A percentile compares a stretch with the other conserved stretches of the same genome.
These are phyloP conservation scores for Pipistrellus pygmaeus DNA, from an alignment of 2,797 vertebrate genomes.

Conservation along the genomic window DNA sequence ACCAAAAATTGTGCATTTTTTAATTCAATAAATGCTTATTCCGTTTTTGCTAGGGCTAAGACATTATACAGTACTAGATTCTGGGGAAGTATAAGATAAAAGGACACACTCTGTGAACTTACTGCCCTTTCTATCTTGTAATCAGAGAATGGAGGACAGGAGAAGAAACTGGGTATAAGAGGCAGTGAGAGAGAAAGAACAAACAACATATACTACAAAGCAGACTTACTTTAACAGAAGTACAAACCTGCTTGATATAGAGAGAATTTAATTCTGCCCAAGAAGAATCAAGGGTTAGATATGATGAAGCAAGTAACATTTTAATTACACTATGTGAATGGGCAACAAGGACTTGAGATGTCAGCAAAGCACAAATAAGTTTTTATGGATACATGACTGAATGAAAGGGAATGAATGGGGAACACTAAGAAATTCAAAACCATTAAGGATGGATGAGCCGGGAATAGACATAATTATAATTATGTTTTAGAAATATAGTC, in stretches of 20 bases:
- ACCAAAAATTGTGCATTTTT: not conserved
- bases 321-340: not conserved
- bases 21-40: not conserved
- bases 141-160: not conserved
- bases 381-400: not conserved
- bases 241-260: not conserved
- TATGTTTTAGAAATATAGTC: not conserved
- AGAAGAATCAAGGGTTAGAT: not conserved
- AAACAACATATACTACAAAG: not conserved
- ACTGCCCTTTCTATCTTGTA: not conserved
- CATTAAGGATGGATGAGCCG: not conserved
- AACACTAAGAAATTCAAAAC: slow-evolving; percentile 10
- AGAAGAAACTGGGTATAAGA: not conserved
- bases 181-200: not conserved
- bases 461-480: not conserved
- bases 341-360: slow-evolving; percentile 13
- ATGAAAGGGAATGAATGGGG: not conserved
- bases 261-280: not conserved
- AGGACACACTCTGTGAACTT: not conserved
- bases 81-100: not conserved
- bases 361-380: not conserved
- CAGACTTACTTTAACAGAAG: not conserved
- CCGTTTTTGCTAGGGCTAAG: not conserved
- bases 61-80: not conserved
- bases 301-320: not conserved